These are phyloP conservation scores for Myotis yumanensis DNA, from an alignment of 2,113 vertebrate species.

Conservation along the genomic window DNA sequence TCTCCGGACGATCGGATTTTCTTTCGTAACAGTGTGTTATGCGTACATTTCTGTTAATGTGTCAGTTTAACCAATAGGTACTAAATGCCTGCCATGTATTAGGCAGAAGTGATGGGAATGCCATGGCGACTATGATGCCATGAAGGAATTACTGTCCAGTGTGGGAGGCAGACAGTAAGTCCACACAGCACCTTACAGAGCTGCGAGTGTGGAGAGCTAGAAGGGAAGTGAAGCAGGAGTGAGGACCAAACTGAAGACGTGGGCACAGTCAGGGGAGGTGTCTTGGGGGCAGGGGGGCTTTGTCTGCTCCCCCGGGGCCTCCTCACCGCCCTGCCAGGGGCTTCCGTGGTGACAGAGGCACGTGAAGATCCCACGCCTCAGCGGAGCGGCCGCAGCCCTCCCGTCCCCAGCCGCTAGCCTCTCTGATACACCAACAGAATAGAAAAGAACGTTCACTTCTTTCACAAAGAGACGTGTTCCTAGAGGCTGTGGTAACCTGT, in stretches of 20 bases:
- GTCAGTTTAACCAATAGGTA: not conserved
- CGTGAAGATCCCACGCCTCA: not conserved
- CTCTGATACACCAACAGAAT: no score
- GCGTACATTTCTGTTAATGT: not conserved
- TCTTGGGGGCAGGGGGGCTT: not conserved
- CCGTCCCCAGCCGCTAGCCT: no score
- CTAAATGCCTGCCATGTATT: not conserved
- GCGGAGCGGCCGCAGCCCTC: not conserved
- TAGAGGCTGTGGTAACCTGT: not conserved
- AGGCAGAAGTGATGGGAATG: not conserved
- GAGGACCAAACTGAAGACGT: not conserved
- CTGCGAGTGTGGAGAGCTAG: no score
- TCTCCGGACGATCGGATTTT: not conserved
- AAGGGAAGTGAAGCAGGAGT: not conserved
- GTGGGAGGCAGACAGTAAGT: not conserved
- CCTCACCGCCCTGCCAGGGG: no score
- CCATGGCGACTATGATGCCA: not conserved
- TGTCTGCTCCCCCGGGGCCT: no score
- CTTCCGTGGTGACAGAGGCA: no score
- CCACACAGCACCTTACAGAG: not conserved
- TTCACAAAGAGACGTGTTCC: not conserved
- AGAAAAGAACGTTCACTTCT: not conserved
- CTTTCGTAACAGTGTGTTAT: not conserved
- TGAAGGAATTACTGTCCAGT: not conserved
- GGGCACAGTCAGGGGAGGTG: not conserved